These are phyloP conservation scores for Heliconius hermathena DNA, from an alignment of 1,140 invertebrate species.

Conservation along the genomic window DNA sequence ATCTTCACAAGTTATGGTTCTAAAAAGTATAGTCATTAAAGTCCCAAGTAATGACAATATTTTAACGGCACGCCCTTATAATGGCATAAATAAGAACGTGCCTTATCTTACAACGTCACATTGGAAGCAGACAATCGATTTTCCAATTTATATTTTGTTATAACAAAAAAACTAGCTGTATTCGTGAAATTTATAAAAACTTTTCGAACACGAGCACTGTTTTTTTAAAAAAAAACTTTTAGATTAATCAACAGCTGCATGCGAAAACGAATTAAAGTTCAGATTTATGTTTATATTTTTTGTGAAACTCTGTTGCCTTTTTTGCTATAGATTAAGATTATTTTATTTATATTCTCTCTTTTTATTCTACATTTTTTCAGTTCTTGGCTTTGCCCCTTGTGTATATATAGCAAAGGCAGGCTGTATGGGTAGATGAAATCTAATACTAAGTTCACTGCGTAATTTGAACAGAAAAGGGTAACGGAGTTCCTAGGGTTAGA, in stretches of 20 bases:
- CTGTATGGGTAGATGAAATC: too few relatives aligned
- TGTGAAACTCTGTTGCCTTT: neutral
- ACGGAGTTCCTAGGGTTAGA: too few relatives aligned
- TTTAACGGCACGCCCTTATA: slow-evolving; percentile 24
- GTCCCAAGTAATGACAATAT: slow-evolving; percentile 24
- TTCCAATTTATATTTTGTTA: neutral
- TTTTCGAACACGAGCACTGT: neutral
- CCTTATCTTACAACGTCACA: slow-evolving; percentile 30
- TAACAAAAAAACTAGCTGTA: slow-evolving; percentile 9
- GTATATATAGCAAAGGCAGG: too few relatives aligned
- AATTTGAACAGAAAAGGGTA: too few relatives aligned
- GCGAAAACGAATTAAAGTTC: slow-evolving; percentile 8
- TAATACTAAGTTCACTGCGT: too few relatives aligned
- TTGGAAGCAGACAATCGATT: slow-evolving; percentile 5
- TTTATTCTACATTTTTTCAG: neutral
- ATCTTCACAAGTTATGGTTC: neutral
- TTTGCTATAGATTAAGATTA: neutral
- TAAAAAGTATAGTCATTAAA: slow-evolving; percentile 9
- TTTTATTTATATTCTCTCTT: neutral
- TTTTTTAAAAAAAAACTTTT: slow-evolving; percentile 11
- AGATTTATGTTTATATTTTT: slow-evolving; percentile 11
- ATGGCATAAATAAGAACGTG: slow-evolving; percentile 31
- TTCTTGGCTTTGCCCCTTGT: too few relatives aligned
- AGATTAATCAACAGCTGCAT: slow-evolving; percentile 12
- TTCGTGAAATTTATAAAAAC: slow-evolving; percentile 2